Evolutionary conservation across 2,888 invertebrate species (phyloP).

Genomic region (Ennomos erosarius): DNA sequence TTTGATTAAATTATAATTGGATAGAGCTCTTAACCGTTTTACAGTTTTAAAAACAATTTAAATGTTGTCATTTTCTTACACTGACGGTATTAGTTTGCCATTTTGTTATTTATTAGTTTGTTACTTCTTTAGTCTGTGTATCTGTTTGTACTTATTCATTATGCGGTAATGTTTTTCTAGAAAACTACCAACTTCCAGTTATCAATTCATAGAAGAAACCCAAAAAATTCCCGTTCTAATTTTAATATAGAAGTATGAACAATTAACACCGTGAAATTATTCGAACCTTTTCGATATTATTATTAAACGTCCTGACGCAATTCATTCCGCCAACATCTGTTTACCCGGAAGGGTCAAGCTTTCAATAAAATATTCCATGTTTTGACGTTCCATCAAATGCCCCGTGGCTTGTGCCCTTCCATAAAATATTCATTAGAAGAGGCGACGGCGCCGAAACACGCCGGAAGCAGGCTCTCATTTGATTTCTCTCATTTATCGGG

Average conservation of each 20-base stretch:
- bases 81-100: too few species aligned
- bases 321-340: constrained; percentile 13
- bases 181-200: too few species aligned
- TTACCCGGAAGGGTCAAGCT: constrained; percentile 20
- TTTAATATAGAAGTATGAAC: background rate
- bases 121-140: too few species aligned
- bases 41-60: background rate
- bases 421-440: constrained; percentile 33
- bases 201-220: too few species aligned
- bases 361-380: constrained; percentile 23
- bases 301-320: constrained; percentile 11
- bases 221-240: too few species aligned
- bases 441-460: constrained; percentile 20
- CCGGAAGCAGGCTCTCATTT: constrained; percentile 23
- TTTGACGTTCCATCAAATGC: constrained; percentile 21
- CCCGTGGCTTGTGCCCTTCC: constrained; percentile 14
- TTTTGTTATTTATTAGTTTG: too few species aligned
- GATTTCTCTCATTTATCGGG: constrained; percentile 22
- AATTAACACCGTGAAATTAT: constrained; percentile 2
- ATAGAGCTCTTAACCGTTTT: background rate
- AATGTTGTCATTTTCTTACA: too few species aligned
- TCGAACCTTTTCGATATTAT: constrained; percentile 5
- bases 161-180: too few species aligned
- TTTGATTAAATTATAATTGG: background rate
- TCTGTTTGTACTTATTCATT: too few species aligned